Evolutionary conservation across 2,888 invertebrate genomes (phyloP).

Genomic region (Peribatodes rhomboidaria): DNA sequence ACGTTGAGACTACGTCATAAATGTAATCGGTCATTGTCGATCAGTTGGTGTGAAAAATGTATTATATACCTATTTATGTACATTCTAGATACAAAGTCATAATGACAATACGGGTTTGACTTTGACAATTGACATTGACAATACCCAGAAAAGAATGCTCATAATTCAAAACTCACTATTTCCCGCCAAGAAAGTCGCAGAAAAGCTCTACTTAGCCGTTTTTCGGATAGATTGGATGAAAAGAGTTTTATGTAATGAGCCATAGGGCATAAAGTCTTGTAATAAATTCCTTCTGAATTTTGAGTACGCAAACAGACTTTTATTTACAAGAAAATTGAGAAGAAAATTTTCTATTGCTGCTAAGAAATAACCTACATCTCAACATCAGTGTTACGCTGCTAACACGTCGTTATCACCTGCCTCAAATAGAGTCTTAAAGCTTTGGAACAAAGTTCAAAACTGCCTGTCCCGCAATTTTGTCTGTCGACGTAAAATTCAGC

Average conservation of each 20-base stretch:
- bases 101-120: no score
- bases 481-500: constrained; percentile 55
- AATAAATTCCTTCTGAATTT: not conserved
- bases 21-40: no score
- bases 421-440: constrained; percentile 9
- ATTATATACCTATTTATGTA: no score
- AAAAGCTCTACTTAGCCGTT: no score
- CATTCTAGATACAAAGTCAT: no score
- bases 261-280: not conserved
- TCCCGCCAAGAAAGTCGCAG: no score
- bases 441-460: constrained; percentile 37
- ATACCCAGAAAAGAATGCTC: no score
- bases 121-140: no score
- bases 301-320: constrained; percentile 2
- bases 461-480: constrained; percentile 13
- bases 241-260: not conserved
- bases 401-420: not conserved
- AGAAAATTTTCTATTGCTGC: constrained; percentile 4
- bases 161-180: no score
- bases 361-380: not conserved
- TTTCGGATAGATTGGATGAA: not conserved
- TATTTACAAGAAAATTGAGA: not conserved
- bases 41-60: no score
- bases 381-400: not conserved
- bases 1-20: no score